phyloP scores from a whole-genome alignment of 2,888 invertebrate genomes.

The Sphecodes monilicornis region DNA sequence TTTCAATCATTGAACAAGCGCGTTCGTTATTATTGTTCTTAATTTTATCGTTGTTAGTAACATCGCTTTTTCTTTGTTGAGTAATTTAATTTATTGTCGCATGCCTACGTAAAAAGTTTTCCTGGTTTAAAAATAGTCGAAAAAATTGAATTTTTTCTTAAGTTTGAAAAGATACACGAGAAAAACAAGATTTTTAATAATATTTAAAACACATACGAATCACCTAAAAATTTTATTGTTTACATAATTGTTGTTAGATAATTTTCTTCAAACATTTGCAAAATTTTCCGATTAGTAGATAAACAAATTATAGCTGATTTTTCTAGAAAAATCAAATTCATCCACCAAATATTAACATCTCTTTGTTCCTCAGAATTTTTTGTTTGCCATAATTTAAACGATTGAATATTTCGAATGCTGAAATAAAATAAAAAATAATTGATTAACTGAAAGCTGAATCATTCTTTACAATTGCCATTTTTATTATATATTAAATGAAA shows the following conservation, averaged over 20 bases:
- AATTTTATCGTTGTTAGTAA: slow-evolving; percentile 4
- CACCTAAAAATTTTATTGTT: no score
- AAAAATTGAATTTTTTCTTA: not conserved
- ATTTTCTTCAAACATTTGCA: not conserved
- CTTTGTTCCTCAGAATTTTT: no score
- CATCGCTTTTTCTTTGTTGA: not conserved
- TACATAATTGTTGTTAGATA: no score
- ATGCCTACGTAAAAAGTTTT: not conserved
- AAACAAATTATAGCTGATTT: not conserved
- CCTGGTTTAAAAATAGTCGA: not conserved
- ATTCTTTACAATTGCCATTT: no score
- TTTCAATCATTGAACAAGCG: slow-evolving; percentile 19
- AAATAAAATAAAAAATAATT: no score
- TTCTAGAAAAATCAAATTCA: no score
- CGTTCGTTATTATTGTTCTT: not conserved
- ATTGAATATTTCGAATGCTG: not conserved
- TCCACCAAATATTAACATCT: no score
- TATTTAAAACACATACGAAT: no score
- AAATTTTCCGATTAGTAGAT: not conserved
- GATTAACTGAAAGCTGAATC: no score
- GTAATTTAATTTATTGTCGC: slow-evolving; percentile 4
- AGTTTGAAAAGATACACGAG: not conserved
- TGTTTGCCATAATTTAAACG: not conserved
- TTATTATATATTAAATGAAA: no score
- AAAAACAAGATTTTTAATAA: no score